Evolutionary conservation across 2,113 vertebrate genomes (phyloP).

Genomic region (Sebastes schlegelii): DNA sequence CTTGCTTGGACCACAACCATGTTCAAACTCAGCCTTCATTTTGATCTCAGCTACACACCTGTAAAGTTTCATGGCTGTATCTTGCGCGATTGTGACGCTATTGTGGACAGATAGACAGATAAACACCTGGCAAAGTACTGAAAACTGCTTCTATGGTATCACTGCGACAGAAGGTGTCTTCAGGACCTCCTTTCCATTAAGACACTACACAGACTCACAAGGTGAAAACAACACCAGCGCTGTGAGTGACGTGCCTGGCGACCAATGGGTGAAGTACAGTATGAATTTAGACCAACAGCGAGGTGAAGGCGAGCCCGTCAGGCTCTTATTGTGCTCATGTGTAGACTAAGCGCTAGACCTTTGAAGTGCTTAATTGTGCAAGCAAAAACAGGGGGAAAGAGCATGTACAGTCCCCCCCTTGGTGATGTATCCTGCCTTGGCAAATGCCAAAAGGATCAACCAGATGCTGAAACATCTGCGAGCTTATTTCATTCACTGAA

Average conservation of each 20-base stretch:
- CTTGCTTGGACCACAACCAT: no score
- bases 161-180: neutral
- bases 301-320: slow-evolving; percentile 3
- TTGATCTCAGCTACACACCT: no score
- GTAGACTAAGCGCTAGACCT: slow-evolving; percentile 39
- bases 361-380: slow-evolving; percentile 64
- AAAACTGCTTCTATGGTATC: no score
- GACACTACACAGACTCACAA: neutral
- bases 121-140: no score
- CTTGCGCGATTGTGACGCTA: no score
- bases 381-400: slow-evolving; percentile 44
- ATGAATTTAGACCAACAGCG: neutral
- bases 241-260: neutral
- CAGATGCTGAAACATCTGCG: slow-evolving; percentile 82
- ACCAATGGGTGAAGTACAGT: slow-evolving; percentile 1
- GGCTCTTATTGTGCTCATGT: slow-evolving; percentile 36
- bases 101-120: no score
- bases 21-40: no score
- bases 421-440: slow-evolving; percentile 60
- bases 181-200: neutral
- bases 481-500: slow-evolving; percentile 66
- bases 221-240: no score
- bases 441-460: slow-evolving; percentile 78
- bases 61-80: no score
- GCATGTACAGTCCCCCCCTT: slow-evolving; percentile 21